Percentiles rank a stretch among this genome's conserved stretches.
Conservation (phyloP, 2,888 invertebrate species). For the Ceramica pisi region DNA sequence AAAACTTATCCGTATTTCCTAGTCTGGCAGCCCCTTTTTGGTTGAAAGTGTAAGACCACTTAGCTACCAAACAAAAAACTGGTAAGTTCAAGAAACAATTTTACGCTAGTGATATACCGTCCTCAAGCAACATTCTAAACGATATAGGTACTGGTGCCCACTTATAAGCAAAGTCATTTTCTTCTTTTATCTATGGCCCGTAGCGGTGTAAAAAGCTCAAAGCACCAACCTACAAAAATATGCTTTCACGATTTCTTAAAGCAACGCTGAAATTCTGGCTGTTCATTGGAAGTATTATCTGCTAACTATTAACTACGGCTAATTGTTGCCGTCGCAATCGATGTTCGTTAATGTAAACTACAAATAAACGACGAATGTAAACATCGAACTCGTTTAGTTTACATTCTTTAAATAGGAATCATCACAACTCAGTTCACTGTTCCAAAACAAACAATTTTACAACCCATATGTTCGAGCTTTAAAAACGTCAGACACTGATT, state of each 20-base stretch:
- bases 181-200: conserved; percentile 9
- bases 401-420: neutral
- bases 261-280: neutral
- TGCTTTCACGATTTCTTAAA: neutral
- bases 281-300: conserved; percentile 2
- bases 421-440: neutral
- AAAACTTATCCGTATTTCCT: neutral
- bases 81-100: neutral
- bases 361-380: conserved; percentile 1
- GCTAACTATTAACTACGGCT: neutral
- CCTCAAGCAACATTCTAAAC: conserved; percentile 7
- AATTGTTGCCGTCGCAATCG: neutral
- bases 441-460: conserved; percentile 2
- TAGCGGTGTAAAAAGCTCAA: neutral
- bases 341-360: neutral
- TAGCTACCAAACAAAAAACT: conserved; percentile 5
- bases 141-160: neutral
- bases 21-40: neutral
- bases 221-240: neutral
- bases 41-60: neutral
- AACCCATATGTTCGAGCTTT: neutral
- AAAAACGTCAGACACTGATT: neutral
- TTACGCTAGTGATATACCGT: neutral
- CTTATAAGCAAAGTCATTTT: conserved; percentile 12
- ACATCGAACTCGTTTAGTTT: neutral